These are phyloP conservation scores for Erebia epiphron DNA, from an alignment of 2,888 invertebrate genomes.

Conservation along the genomic window DNA sequence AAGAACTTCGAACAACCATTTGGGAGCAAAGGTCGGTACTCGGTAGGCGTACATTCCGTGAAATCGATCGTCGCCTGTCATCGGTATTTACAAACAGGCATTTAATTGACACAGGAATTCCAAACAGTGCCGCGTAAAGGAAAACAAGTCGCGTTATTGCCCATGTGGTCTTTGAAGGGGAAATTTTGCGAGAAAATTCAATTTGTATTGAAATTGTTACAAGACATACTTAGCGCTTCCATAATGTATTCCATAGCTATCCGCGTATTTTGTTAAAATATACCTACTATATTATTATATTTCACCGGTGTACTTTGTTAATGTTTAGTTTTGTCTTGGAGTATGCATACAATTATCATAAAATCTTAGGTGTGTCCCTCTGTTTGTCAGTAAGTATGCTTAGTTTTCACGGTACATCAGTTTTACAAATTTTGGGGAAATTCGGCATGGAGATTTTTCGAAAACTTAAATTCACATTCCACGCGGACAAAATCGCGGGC, in stretches of 20 bases:
- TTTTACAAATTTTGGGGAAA: no score
- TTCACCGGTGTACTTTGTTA: no score
- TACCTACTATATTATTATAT: no score
- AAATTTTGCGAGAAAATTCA: constrained; percentile 24
- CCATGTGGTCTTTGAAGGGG: constrained; percentile 38
- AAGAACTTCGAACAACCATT: constrained; percentile 30
- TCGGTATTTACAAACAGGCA: constrained; percentile 72
- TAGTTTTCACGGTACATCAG: no score
- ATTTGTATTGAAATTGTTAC: constrained; percentile 16
- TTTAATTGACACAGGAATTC: constrained; percentile 75
- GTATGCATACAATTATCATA: no score
- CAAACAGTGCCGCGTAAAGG: constrained; percentile 66
- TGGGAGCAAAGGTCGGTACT: constrained; percentile 50
- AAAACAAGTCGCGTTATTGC: constrained; percentile 57
- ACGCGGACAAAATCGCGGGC: no score
- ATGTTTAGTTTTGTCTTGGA: no score
- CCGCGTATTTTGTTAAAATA: not conserved
- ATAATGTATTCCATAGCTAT: not conserved
- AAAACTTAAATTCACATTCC: no score
- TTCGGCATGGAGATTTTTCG: no score
- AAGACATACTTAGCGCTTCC: not conserved
- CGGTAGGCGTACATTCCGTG: constrained; percentile 60
- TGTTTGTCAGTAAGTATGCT: no score
- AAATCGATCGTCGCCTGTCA: constrained; percentile 62
- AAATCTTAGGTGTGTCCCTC: no score